Percentiles rank a stretch among this genome's conserved stretches.
Conservation (phyloP, 2,888 invertebrate species). For the Microplitis deprimator region DNA sequence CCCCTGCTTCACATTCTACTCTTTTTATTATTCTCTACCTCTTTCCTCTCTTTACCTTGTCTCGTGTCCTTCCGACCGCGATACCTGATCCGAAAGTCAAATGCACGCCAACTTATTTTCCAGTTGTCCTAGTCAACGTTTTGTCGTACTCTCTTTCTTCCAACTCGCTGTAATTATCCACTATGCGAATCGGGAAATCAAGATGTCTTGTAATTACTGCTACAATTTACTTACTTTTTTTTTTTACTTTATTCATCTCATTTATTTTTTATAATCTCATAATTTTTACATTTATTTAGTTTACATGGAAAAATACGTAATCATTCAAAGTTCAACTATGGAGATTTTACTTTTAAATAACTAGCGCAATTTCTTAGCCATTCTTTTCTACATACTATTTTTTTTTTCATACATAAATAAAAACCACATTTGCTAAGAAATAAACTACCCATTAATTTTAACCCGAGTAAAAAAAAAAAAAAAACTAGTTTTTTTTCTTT, state of each 20-base stretch:
- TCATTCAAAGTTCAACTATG: neutral
- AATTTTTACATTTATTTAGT: neutral
- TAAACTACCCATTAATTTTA: too few species aligned
- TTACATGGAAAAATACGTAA: neutral
- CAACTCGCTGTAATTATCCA: constrained; percentile 42
- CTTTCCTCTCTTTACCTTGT: neutral
- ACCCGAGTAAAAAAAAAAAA: too few species aligned
- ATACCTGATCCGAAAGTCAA: constrained; percentile 40
- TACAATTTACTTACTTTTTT: constrained; percentile 24
- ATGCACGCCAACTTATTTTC: constrained; percentile 38
- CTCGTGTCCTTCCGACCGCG: constrained; percentile 44
- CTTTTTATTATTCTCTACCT: neutral
- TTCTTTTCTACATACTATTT: too few species aligned
- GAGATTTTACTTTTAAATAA: too few species aligned
- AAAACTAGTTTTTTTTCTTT: too few species aligned
- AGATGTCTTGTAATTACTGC: constrained; percentile 35
- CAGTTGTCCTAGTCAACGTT: constrained; percentile 26
- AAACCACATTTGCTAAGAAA: too few species aligned
- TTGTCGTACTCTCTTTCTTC: constrained; percentile 21
- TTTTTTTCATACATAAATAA: too few species aligned
- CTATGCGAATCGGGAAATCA: constrained; percentile 33
- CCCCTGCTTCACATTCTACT: neutral
- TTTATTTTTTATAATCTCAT: neutral
- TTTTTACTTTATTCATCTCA: constrained; percentile 13
- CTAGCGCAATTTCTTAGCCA: too few species aligned